These are phyloP conservation scores for Triops cancriformis DNA, from an alignment of 1,140 invertebrate genomes.

Conservation along the genomic window DNA sequence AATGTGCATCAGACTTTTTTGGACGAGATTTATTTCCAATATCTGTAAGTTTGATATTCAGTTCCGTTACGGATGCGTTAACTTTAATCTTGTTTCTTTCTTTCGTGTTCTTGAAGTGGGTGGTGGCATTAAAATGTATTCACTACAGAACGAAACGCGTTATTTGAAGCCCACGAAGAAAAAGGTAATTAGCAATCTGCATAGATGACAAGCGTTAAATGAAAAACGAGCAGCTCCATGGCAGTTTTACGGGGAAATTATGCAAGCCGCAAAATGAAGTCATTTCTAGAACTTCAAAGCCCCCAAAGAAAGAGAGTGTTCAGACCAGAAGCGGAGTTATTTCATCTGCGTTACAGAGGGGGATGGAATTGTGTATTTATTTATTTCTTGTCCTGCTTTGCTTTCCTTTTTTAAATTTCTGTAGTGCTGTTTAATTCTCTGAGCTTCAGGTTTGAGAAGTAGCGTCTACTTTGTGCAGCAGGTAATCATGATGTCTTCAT, in stretches of 20 bases:
- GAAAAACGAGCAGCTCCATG: neutral
- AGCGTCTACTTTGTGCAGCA: neutral
- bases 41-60: no score
- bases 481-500: conserved; percentile 4
- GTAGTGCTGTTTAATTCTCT: neutral
- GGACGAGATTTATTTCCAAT: no score
- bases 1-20: no score
- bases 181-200: conserved; percentile 14
- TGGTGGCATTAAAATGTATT: no score
- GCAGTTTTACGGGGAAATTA: neutral
- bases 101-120: no score
- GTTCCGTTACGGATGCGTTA: no score
- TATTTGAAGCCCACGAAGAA: neutral
- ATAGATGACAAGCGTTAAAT: conserved; percentile 4
- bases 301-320: neutral
- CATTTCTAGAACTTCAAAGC: neutral
- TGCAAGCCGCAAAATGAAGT: neutral
- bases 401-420: no score
- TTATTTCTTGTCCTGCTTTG: no score
- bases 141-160: neutral
- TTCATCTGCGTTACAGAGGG: neutral
- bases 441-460: neutral
- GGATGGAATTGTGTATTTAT: no score
- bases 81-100: no score
- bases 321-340: neutral